These are phyloP conservation scores for Potamarius usumacintae DNA, from an alignment of 2,113 vertebrate genomes.

Conservation along the genomic window DNA sequence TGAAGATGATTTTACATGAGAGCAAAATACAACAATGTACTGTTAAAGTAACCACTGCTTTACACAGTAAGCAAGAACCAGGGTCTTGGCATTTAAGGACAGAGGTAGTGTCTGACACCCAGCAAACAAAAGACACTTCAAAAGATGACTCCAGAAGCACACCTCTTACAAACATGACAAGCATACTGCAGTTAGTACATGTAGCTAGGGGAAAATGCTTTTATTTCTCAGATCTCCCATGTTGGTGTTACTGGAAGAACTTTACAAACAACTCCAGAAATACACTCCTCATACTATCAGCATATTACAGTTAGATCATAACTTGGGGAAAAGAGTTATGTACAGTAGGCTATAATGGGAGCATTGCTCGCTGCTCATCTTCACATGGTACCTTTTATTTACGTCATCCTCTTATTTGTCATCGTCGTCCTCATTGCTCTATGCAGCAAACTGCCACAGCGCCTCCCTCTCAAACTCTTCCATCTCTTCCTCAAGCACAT, in stretches of 20 bases:
- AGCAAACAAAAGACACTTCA: conserved; percentile 10
- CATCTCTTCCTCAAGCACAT: conserved; percentile 76
- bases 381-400: conserved; percentile 17
- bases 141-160: conserved; percentile 11
- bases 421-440: conserved; percentile 16
- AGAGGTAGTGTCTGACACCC: background rate
- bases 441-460: conserved; percentile 71
- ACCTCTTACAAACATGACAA: conserved; percentile 12
- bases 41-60: conserved; percentile 20
- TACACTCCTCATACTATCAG: conserved; percentile 17
- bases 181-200: conserved; percentile 25
- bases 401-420: background rate
- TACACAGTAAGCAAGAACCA: conserved; percentile 38
- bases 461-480: conserved; percentile 86
- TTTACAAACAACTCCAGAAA: conserved; percentile 22
- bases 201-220: background rate
- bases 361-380: background rate
- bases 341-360: background rate
- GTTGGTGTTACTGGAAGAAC: conserved; percentile 1
- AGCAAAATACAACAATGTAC: conserved; percentile 12
- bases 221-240: background rate
- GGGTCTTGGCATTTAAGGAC: conserved; percentile 9
- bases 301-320: conserved; percentile 16
- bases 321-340: background rate
- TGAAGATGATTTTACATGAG: conserved; percentile 7